A percentile compares a stretch with the other conserved stretches of the same genome.
These are phyloP conservation scores for Silurus lanzhouensis DNA, from an alignment of 2,797 vertebrate species.

Conservation along the genomic window DNA sequence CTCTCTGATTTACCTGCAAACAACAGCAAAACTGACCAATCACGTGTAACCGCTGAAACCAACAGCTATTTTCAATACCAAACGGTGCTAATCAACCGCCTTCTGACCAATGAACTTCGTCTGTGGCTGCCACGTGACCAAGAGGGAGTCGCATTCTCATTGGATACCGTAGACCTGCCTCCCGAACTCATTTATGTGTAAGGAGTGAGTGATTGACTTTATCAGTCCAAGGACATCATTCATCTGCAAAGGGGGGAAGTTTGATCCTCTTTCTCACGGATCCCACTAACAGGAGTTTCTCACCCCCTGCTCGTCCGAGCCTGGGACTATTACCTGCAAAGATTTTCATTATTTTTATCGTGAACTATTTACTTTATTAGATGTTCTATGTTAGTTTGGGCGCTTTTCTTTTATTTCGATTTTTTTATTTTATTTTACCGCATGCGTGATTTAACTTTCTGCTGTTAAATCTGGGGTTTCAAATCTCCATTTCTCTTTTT, in stretches of 20 bases:
- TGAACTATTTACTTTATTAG: conserved; percentile 32
- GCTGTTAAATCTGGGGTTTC: conserved; percentile 78
- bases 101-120: conserved; percentile 80
- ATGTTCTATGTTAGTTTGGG: conserved; percentile 62
- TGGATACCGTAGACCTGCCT: conserved; percentile 83
- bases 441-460: conserved; percentile 63
- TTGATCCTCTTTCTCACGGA: conserved; percentile 84
- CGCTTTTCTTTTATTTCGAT: not conserved
- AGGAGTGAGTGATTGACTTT: conserved; percentile 94
- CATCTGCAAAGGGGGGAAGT: conserved; percentile 86
- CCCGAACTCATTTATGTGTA: conserved; percentile 93
- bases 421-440: conserved; percentile 48
- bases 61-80: conserved; percentile 86
- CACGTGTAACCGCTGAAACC: conserved; percentile 74
- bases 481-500: conserved; percentile 28
- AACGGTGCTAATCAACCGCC: conserved; percentile 83
- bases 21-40: conserved; percentile 80
- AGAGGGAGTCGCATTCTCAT: conserved; percentile 75
- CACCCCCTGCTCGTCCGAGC: conserved; percentile 69
- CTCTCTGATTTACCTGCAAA: conserved; percentile 84
- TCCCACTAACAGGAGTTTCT: conserved; percentile 78
- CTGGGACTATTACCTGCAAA: conserved; percentile 61
- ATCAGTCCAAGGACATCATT: conserved; percentile 97
- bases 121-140: conserved; percentile 79
- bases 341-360: conserved; percentile 52